Conservation (phyloP, 2,888 invertebrate species). For the Timema podura region DNA sequence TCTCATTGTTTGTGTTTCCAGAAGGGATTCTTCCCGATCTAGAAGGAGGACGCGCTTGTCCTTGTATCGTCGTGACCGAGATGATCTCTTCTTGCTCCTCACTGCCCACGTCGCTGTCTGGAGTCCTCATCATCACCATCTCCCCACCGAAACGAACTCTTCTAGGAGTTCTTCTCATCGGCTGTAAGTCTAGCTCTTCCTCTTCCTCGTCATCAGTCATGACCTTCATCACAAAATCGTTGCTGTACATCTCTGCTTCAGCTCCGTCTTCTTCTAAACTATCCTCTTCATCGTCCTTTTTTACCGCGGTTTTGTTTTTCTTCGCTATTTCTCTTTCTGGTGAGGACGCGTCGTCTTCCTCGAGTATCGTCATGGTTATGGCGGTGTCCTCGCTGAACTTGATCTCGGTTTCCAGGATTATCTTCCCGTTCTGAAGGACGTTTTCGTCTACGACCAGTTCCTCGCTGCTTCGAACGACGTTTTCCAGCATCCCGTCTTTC, state of each 20-base stretch:
- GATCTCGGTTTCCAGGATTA: conserved; percentile 79
- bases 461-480: neutral
- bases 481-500: conserved; percentile 3
- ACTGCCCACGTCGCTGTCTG: conserved; percentile 60
- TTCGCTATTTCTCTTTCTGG: neutral
- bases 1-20: too few relatives aligned
- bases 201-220: conserved; percentile 52
- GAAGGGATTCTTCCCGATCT: too few relatives aligned
- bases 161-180: conserved; percentile 56
- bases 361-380: conserved; percentile 79
- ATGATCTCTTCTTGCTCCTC: conserved; percentile 18
- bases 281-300: too few relatives aligned
- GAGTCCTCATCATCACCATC: conserved; percentile 77
- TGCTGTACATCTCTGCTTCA: conserved; percentile 41
- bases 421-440: conserved; percentile 41
- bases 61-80: neutral
- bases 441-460: conserved; percentile 19
- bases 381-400: conserved; percentile 75
- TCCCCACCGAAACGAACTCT: conserved; percentile 85
- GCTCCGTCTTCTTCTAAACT: conserved; percentile 44
- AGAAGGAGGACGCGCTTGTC: too few relatives aligned
- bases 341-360: conserved; percentile 45
- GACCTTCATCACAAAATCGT: conserved; percentile 55
- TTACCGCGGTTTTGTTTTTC: conserved; percentile 13
- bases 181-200: conserved; percentile 15